Base-by-base conservation (phyloP, 2,113 vertebrate species). In the Excalfactoria chinensis region DNA sequence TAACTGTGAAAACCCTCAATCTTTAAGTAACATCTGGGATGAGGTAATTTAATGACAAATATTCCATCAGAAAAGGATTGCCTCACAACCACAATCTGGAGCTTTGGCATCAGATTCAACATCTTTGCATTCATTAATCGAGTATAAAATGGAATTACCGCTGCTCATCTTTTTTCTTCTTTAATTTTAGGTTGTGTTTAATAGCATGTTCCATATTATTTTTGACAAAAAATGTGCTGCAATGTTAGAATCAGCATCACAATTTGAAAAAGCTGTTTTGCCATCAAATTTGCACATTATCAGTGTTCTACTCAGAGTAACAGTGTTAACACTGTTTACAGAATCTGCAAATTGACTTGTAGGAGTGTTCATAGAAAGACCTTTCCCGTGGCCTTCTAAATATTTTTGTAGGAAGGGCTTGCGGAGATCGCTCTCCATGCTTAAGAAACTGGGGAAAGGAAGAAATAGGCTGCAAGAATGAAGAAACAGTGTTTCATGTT, bases 21-120 rank as follows among this genome's bases (percentile, higher is more conserved):
- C 82, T 89, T 87, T 68, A 87, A 76, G 30, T 68, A 92, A 93
- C 84, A 93, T 93, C 91, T 91, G 75, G 68, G 64, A 89, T 85
- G 84, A 93, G 28, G 56, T 68, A 95, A 92, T 71, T 40, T 35
- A 32, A 85, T 55, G 19, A 84, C 44, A 90, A 95, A 78, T 73
- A 59, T 48, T 92, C 48, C 26, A 73, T 93, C 25, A 79, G 51
- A 87, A 92, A 60, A 82, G 17, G 90, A 83, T 15, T 83, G 60
- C 60, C 59, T 89, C 30, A 59, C 68, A 89, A 63, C 34, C 51
- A 55, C 37, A 70, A 74, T 15, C 34, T 25, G 80, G n/a, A 56
- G 34, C 46, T 69, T 62, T 89, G 78, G 84, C 71, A 93, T 23
- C 0, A 0, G 51, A 86, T 85, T 22, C 6, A 34, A 44, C 2